These are phyloP conservation scores for Argentina silus DNA, from an alignment of 2,797 vertebrate species.

Conservation along the genomic window DNA sequence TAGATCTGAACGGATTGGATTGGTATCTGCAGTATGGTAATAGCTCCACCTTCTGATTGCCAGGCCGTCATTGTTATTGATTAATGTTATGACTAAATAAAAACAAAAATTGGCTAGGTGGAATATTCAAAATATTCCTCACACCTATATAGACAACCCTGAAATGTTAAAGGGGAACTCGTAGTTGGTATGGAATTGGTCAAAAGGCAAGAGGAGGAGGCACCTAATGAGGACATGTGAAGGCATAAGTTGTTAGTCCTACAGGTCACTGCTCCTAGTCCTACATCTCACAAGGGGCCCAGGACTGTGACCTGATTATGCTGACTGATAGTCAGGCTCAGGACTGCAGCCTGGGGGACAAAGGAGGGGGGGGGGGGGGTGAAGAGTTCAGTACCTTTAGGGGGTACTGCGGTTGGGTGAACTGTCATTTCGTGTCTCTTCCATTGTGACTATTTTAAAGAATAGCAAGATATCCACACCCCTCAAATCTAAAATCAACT, in stretches of 20 bases:
- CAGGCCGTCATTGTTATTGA: too few species aligned
- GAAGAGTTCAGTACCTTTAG: slow-evolving; percentile 58
- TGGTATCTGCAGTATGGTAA: too few species aligned
- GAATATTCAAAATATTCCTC: too few species aligned
- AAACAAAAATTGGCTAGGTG: too few species aligned
- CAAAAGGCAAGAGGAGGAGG: neutral
- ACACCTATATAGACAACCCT: too few species aligned
- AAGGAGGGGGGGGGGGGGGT: slow-evolving; percentile 54
- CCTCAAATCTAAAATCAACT: too few species aligned
- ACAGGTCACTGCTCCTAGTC: slow-evolving; percentile 27
- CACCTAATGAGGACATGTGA: neutral
- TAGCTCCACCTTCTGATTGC: too few species aligned
- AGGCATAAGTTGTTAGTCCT: slow-evolving; percentile 35
- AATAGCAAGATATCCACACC: too few species aligned
- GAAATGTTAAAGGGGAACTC: neutral
- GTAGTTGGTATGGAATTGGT: neutral
- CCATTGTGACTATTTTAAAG: too few species aligned
- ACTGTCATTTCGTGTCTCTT: slow-evolving; percentile 77
- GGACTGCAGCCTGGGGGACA: slow-evolving; percentile 67
- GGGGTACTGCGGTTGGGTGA: slow-evolving; percentile 27
- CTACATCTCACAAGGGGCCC: slow-evolving; percentile 44
- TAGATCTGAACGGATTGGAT: neutral
- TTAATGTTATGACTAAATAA: too few species aligned
- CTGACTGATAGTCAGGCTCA: slow-evolving; percentile 76
- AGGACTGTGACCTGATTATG: slow-evolving; percentile 80